Base-by-base conservation (phyloP, 2,888 invertebrate genomes). In the Dichetophora obliterata region DNA sequence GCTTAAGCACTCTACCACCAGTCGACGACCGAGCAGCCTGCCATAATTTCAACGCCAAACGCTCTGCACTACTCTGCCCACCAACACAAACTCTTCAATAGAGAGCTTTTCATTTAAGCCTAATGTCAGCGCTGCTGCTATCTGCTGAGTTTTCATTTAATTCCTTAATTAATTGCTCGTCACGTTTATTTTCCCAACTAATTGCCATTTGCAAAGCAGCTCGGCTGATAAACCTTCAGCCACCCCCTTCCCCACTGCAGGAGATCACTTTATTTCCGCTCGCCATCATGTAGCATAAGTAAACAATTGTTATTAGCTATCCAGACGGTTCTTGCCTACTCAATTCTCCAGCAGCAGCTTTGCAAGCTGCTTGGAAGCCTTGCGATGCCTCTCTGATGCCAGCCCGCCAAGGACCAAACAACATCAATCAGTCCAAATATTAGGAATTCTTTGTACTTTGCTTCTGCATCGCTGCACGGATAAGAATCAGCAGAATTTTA, bases 161-260 rank as follows among this genome's bases (percentile, higher is more conserved):
- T 79, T 59, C 78, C 77, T 78, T 79, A 78, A 78, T 79, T 79
- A 79, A 79, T 79, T 78, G 75, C 75, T 76, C 76, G 71, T 76
- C 78, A 78, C 75, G 77, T 79, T 79, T 63, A 72, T 77, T 76
- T 65, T 61, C 9, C 59, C 9, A 50, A 43, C 69, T 75, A 75
- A 75, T 75, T 69, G 69, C 31, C 19, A 66, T 66, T 74, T 54
- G 52, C 34, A 14, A 22, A 22, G 5, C 37, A 66, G 19, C 14
- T 2, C 16, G n/a, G 8, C 5, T 68, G 24, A 14, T n/a, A 16
- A 50, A 5, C 68, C 8, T 2, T 27, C 16, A 48, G 4, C 24
- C 8, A 1, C 50, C 48, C 19, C 2, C 22, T n/a, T 0, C 11
- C 48, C 22, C 22, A n/a, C 34, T 19, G 4, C n/a, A 2, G n/a